Base-by-base conservation (phyloP, 1,140 invertebrate genomes). In the Drosophila pectinifera region DNA sequence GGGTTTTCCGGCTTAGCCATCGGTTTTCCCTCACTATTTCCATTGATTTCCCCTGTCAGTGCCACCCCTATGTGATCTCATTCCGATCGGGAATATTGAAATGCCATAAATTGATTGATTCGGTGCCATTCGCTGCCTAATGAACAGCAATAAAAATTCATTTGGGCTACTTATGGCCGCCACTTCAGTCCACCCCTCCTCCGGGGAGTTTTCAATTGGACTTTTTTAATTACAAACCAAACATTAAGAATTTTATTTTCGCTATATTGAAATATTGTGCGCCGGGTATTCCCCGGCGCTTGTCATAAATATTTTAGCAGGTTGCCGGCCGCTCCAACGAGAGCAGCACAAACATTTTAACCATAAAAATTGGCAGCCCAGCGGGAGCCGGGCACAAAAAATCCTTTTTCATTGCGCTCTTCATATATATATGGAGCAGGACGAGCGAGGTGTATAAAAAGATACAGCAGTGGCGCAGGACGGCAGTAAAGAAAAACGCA, bases 301-400 rank as follows among this genome's bases (percentile, higher is more conserved):
- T 79, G 79, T 83, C 76, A 88, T 88, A 88, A 88, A 88, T 88
- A 89, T 88, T 88, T 88, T 79, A 88, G 84, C 76, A 73, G 59
- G 46, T 70, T 54, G 69, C 58, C 39, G 34, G 24, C 26, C 10
- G 48, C 31, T 42, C 41, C 26, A 31, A 53, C 49, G 48, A 79
- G 79, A 79, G 70, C 57, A 73, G 22, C 79, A 49, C 72, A 68
- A 57, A 77, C 58, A 74, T 59, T 73, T 64, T 73, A 73, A 74
- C 68, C 78, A 88, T 85, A 85, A 85, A 75, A 85, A 86, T 85
- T 86, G 82, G 77, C 81, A 84, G 69, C 59, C 73, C 49, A 85
- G 56, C 55, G 57, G 70, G 76, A 77, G 49, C 65, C 59, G 46
- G 59, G 13, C 48, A 5, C 61, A 61, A 79, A 65, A 82, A 86